Evolutionary conservation across 1,140 invertebrate genomes (phyloP), one percentile per base, ranked within the genome.

Genomic region (Brevipalpus yothersi): DNA sequence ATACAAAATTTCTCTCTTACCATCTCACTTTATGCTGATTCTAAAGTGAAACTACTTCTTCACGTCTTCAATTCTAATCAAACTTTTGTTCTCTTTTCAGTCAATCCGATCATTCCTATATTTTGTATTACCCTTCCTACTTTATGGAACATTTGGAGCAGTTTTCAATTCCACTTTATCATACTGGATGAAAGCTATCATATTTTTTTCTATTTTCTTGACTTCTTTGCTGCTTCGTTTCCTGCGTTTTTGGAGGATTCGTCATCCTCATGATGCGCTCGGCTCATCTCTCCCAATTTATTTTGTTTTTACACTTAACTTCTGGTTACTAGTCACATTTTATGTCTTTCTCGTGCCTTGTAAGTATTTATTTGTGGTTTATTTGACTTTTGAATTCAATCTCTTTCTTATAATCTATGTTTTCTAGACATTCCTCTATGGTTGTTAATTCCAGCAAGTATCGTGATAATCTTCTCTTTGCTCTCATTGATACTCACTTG

Each of bases 301-400:
- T 72, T 73, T 95, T 66, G 85, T 31, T 31, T 31, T 31, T 31
- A 31, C 88, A 7, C 92, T 90, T 10, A 95, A 95, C 75, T 77
- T 90, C 66, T 95, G 90, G 90, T 87, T 95, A 76, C 93, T 94
- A 72, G 76, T 90, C 49, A 93, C 90, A 8, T 95, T 90, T 89
- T 75, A 90, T 66, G 78, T 83, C 67, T 90, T 86, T 74, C 78
- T 92, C 59, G 76, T 80, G 65, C 79, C 83, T 54, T 80, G 80
- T 69, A 84, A 90, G 69, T 71, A 49, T 21, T 63, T 62, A 17
- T 31, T 43, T 17, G 5, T 31, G 31, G 31, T 31, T 31, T 3
- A 31, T 31, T 31, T 31, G 31, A 31, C 5, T 3, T 31, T 5
- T 31, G 31, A 31, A 31, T 31, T 31, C 8, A n/a, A 58, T 39